A percentile compares a stretch with the other conserved stretches of the same genome.
Evolutionary conservation across 2,888 invertebrate species (phyloP).

Genomic region (Blastobasis adustella): DNA sequence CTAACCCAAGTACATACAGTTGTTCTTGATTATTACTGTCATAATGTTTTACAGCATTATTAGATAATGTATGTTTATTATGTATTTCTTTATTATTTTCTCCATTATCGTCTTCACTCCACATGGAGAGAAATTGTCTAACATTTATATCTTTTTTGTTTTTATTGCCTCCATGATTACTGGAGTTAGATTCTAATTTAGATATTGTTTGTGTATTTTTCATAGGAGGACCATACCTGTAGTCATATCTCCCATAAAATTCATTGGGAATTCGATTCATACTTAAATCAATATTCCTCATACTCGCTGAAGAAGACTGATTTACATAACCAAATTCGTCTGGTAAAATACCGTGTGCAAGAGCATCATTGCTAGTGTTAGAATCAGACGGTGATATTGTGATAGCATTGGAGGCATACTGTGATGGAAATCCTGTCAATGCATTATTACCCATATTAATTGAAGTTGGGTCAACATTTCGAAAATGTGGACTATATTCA

Average conservation of each 20-base stretch:
- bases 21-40: slow-evolving; percentile 50
- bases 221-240: slow-evolving; percentile 36
- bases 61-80: too few relatives aligned
- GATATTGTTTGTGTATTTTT: slow-evolving; percentile 28
- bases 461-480: slow-evolving; percentile 40
- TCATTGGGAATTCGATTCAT: slow-evolving; percentile 44
- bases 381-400: slow-evolving; percentile 67
- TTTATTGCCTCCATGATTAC: slow-evolving; percentile 22
- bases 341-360: slow-evolving; percentile 43
- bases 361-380: slow-evolving; percentile 56
- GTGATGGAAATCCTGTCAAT: slow-evolving; percentile 44
- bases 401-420: slow-evolving; percentile 58
- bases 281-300: slow-evolving; percentile 54
- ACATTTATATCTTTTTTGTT: slow-evolving; percentile 56
- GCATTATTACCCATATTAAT: slow-evolving; percentile 34
- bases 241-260: slow-evolving; percentile 45
- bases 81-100: slow-evolving; percentile 34
- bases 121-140: slow-evolving; percentile 66
- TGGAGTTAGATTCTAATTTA: slow-evolving; percentile 25
- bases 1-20: slow-evolving; percentile 63
- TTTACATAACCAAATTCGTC: slow-evolving; percentile 70
- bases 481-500: slow-evolving; percentile 48
- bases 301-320: slow-evolving; percentile 60
- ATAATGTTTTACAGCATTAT: slow-evolving; percentile 21
- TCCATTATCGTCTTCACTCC: slow-evolving; percentile 63